Base-by-base conservation (phyloP, 2,797 vertebrate genomes). In the Ceyx erithaca region DNA sequence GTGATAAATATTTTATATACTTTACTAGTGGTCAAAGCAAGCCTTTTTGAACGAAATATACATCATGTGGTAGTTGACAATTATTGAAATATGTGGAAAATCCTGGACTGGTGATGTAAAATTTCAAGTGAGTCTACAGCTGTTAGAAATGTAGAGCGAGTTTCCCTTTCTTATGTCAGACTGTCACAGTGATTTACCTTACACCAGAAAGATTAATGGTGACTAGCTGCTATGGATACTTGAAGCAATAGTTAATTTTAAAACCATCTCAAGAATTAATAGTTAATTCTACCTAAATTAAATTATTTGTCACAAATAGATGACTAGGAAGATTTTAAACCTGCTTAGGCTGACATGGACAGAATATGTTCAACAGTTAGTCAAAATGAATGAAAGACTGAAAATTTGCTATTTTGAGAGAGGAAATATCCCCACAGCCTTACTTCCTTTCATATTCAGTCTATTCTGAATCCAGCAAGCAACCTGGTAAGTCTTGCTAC, bases 31-130 rank as follows among this genome's bases (percentile, higher is more conserved):
- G 14, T 6, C 49, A 86, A 75, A 76, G 6, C 7, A 86, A 62
- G 3, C 5, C 51, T 57, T 66, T 80, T 8, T 64, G 37, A 71
- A 79, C 43, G 51, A 86, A 93, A 69, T 14, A 69, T 17, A 51
- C 4, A 80, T 10, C 12, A 20, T 0, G 0, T 58, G 12, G 8
- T 43, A n/a, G 18, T 0, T 41, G 52, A 25, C 10, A 61, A 14
- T 89, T 18, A 33, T 1, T 40, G 17, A 75, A 63, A 48, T 66
- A 12, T 52, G 15, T 55, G 18, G 5, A 33, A n/a, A 69, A 49
- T 63, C 80, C 63, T 67, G 22, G 14, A 59, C 25, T n/a, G 20
- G 19, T 80, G 33, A 41, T 51, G 10, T 64, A 67, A 43, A 75
- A 35, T 4, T 79, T 68, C 8, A 52, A 45, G 23, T 57, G 33